Conservation (phyloP, 2,797 vertebrate genomes). For the Schizothorax lantsangensis region DNA sequence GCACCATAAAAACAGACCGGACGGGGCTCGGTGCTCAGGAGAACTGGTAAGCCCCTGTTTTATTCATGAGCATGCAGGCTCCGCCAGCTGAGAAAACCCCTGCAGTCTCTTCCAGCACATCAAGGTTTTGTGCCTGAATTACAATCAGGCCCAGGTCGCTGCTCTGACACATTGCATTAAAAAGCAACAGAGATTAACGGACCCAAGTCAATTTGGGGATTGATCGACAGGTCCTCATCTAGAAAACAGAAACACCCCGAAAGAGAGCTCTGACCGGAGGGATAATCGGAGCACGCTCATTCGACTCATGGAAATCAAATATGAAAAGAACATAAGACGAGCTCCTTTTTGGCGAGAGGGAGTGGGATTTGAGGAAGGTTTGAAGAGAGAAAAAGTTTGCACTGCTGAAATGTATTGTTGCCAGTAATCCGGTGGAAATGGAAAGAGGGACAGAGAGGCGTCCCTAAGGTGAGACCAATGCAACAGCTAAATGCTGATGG, state of each 20-base stretch:
- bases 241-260: slow-evolving; percentile 61
- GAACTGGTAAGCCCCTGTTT: slow-evolving; percentile 84
- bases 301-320: slow-evolving; percentile 67
- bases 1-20: slow-evolving; percentile 83
- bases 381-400: slow-evolving; percentile 66
- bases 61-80: slow-evolving; percentile 86
- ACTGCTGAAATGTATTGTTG: slow-evolving; percentile 73
- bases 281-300: slow-evolving; percentile 68
- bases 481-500: slow-evolving; percentile 54
- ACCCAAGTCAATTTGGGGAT: slow-evolving; percentile 65
- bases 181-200: slow-evolving; percentile 75
- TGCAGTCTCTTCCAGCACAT: slow-evolving; percentile 79
- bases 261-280: slow-evolving; percentile 50
- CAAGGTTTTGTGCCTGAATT: slow-evolving; percentile 75
- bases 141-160: slow-evolving; percentile 66
- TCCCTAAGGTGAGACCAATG: slow-evolving; percentile 55
- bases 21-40: slow-evolving; percentile 77
- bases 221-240: slow-evolving; percentile 62
- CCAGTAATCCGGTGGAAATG: slow-evolving; percentile 75
- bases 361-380: slow-evolving; percentile 65
- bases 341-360: slow-evolving; percentile 63
- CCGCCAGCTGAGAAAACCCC: slow-evolving; percentile 81
- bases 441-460: slow-evolving; percentile 66
- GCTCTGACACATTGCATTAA: slow-evolving; percentile 66
- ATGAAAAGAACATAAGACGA: slow-evolving; percentile 64